A percentile compares a stretch with the other conserved stretches of the same genome.
Conservation (phyloP, 1,140 invertebrate genomes). For the Micrasema minimum region DNA sequence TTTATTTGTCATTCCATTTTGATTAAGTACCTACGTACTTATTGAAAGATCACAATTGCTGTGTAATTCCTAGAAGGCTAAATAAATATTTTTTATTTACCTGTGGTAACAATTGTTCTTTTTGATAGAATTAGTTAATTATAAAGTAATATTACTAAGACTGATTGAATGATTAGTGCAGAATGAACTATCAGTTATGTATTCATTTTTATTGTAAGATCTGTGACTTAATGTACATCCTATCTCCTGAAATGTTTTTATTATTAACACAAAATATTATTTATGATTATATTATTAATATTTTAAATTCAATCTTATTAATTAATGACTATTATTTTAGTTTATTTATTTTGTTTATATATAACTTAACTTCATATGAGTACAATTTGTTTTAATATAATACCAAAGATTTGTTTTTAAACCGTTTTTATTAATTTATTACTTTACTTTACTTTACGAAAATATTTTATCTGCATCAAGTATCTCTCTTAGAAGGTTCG, state of each 20-base stretch:
- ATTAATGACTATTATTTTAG: background rate
- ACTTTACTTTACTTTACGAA: no score
- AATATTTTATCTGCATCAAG: no score
- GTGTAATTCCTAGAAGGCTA: no score
- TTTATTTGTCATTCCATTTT: no score
- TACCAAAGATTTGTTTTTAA: no score
- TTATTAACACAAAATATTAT: background rate
- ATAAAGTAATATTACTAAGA: slow-evolving; percentile 53
- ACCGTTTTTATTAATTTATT: no score
- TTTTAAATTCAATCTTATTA: background rate
- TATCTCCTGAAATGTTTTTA: background rate
- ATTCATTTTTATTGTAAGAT: slow-evolving; percentile 20
- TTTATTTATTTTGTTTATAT: background rate
- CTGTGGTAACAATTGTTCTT: background rate
- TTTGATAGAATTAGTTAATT: slow-evolving; percentile 36
- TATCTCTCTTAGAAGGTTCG: no score
- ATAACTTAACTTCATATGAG: no score
- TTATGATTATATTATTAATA: background rate
- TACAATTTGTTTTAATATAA: no score
- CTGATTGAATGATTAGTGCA: slow-evolving; percentile 53
- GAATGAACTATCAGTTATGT: slow-evolving; percentile 44
- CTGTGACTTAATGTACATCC: background rate
- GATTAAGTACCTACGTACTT: no score
- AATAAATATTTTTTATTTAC: no score
- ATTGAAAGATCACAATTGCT: no score